Conservation (phyloP, 2,888 invertebrate genomes). For the Oxycera nigricornis region DNA sequence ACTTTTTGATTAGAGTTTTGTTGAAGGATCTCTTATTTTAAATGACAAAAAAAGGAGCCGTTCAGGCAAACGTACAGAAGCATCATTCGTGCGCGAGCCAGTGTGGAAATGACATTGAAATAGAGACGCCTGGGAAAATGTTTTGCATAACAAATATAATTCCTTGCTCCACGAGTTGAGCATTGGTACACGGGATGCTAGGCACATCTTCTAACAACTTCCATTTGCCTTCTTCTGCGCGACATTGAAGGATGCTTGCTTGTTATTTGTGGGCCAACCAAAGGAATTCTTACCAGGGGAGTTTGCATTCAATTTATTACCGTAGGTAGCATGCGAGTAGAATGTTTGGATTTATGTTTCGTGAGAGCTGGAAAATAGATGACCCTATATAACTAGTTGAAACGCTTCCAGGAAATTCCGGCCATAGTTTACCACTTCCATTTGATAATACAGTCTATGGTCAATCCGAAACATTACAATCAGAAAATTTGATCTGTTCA, state of each 20-base stretch:
- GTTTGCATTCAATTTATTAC: conserved; percentile 33
- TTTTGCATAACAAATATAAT: conserved; percentile 8
- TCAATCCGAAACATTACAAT: too few relatives aligned
- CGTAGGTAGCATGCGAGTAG: too few relatives aligned
- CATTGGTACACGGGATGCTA: neutral
- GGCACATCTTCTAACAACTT: neutral
- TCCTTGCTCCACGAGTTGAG: neutral
- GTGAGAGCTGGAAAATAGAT: too few relatives aligned
- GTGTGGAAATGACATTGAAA: conserved; percentile 29
- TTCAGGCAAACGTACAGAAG: neutral
- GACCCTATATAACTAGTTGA: too few relatives aligned
- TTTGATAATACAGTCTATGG: too few relatives aligned
- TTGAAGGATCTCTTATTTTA: conserved; percentile 31
- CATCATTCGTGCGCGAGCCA: neutral
- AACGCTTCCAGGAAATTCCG: too few relatives aligned
- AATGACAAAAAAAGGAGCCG: conserved; percentile 37
- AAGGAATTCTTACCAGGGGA: neutral
- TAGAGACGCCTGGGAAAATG: conserved; percentile 27
- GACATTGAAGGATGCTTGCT: neutral
- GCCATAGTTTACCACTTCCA: too few relatives aligned
- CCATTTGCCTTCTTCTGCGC: neutral
- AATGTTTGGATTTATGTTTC: too few relatives aligned
- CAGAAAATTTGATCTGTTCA: too few relatives aligned
- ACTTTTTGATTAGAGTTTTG: conserved; percentile 42
- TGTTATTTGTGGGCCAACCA: neutral